phyloP scores from a whole-genome alignment of 2,888 invertebrate species.

The Baronia brevicornis region DNA sequence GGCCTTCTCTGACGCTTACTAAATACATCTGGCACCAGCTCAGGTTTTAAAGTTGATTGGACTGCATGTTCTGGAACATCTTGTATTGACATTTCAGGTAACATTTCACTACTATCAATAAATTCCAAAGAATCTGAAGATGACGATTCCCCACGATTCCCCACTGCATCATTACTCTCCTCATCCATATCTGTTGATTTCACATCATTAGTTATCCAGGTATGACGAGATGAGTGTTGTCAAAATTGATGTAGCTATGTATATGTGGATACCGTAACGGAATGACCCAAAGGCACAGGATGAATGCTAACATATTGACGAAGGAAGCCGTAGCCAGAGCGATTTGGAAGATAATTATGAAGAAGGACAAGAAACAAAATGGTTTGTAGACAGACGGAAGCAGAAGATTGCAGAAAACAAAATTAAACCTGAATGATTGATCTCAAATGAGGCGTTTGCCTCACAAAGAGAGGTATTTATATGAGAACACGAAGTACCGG shows the following conservation, averaged over 20 bases:
- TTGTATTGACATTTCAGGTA: too few species aligned
- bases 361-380: too few species aligned
- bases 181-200: background rate
- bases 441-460: conserved; percentile 7
- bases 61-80: background rate
- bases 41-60: too few species aligned
- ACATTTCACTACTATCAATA: too few species aligned
- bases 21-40: background rate
- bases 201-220: too few species aligned
- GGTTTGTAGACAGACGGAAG: background rate
- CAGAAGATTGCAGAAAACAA: background rate
- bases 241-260: conserved; percentile 22
- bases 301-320: too few species aligned
- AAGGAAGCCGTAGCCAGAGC: too few species aligned
- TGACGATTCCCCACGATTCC: conserved; percentile 1
- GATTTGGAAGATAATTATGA: too few species aligned
- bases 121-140: background rate
- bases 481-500: conserved; percentile 23
- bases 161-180: conserved; percentile 2
- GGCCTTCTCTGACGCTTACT: conserved; percentile 1
- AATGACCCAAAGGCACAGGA: too few species aligned
- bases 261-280: too few species aligned
- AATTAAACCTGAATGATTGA: conserved; percentile 2
- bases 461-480: conserved; percentile 27
- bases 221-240: too few species aligned